Percentiles rank a stretch among this genome's conserved stretches.
Evolutionary conservation across 2,888 invertebrate species (phyloP).

Genomic region (Amblyjoppa proteus): DNA sequence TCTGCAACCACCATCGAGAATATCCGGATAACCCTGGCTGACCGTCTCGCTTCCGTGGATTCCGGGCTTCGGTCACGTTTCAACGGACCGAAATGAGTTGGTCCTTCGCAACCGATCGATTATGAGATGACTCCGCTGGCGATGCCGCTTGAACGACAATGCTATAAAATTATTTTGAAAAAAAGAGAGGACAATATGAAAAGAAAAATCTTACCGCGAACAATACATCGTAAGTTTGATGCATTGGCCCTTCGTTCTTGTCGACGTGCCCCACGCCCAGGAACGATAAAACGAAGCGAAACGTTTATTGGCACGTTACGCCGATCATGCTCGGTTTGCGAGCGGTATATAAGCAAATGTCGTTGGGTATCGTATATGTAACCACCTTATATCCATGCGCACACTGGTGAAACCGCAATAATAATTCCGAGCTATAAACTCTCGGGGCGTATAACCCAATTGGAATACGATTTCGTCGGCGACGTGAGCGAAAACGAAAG

Average conservation of each 20-base stretch:
- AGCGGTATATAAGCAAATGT: conserved; percentile 8
- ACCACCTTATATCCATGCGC: conserved; percentile 21
- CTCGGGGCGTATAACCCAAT: conserved; percentile 64
- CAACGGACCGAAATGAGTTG: conserved; percentile 56
- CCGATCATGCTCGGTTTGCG: conserved; percentile 61
- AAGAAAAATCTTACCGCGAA: not conserved
- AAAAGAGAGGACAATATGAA: conserved; percentile 18
- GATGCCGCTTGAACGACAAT: conserved; percentile 17
- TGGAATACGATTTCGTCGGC: conserved; percentile 68
- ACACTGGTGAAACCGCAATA: conserved; percentile 60
- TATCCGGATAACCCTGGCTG: conserved; percentile 75
- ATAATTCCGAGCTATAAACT: conserved; percentile 67
- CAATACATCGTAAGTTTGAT: not conserved
- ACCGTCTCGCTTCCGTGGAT: conserved; percentile 62
- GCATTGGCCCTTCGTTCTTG: conserved; percentile 25
- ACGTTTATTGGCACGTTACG: conserved; percentile 75
- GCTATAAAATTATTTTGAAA: conserved; percentile 22
- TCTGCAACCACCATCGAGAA: conserved; percentile 67
- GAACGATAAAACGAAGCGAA: conserved; percentile 72
- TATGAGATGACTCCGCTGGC: conserved; percentile 51
- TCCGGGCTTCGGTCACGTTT: conserved; percentile 60
- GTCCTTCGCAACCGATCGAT: conserved; percentile 57
- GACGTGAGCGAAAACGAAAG: conserved; percentile 55
- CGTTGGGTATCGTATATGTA: conserved; percentile 20
- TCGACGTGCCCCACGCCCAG: conserved; percentile 61